Evolutionary conservation across 2,113 vertebrate genomes (phyloP), one percentile per base, ranked within the genome.

Genomic region (Nothobranchius furzeri): DNA sequence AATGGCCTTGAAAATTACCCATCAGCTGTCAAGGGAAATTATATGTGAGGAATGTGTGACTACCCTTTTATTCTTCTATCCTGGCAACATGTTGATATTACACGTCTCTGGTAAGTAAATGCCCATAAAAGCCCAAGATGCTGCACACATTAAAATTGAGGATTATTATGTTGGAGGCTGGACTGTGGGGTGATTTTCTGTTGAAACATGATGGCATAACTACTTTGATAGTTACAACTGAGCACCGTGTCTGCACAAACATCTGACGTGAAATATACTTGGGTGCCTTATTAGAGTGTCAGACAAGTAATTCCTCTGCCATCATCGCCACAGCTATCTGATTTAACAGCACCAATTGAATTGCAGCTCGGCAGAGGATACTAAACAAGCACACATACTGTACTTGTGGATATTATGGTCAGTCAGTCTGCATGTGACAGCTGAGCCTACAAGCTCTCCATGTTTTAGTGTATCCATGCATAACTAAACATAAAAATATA

Each of bases 141-240:
- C 50, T 15, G 48, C 63, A 50, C 63, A 69, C 70, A 72, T 64
- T 76, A 69, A 86, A 86, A 82, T 85, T 70, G 76, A 63, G 73
- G 76, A 81, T 84, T 85, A 88, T 87, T 88, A 83, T 73, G 71
- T 45, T 60, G 56, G 40, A 60, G 68, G 42, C 63, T 64, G 73
- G 69, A 68, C 55, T 53, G 45, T 54, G 56, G 73, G 80, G 82
- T 70, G 75, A 77, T 85, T 82, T 85, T 79, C 72, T 64, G 67
- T 60, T 70, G 75, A 82, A 86, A 78, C 56, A 49, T 89, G 86
- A 89, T 82, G 85, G 76, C 78, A 80, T 88, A 90, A 92, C 85
- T 84, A 87, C 83, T 82, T 85, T 88, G 76, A 88, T 79, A 74
- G 79, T 76, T 69, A 57, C 52, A 73, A 81, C 57, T 81, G 76